These are phyloP conservation scores for Phrynocephalus guinanensis DNA, from an alignment of 2,797 vertebrate genomes.

Conservation along the genomic window DNA sequence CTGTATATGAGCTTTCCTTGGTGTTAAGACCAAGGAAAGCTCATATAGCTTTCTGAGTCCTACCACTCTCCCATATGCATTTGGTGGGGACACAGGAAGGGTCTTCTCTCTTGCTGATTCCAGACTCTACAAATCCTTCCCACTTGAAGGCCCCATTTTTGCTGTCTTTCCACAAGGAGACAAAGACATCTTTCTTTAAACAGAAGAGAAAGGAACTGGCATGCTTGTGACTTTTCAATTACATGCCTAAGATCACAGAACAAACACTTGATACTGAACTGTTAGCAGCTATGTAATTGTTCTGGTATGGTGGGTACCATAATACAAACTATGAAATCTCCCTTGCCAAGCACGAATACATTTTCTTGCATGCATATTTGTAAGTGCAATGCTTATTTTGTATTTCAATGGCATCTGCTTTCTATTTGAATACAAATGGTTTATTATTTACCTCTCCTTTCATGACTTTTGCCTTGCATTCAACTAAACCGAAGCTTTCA, in stretches of 20 bases:
- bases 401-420: constrained; percentile 35
- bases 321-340: constrained; percentile 25
- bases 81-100: no score
- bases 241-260: constrained; percentile 40
- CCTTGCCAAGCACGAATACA: constrained; percentile 35
- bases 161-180: no score
- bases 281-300: constrained; percentile 45
- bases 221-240: constrained; percentile 54
- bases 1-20: no score
- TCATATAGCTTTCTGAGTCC: no score
- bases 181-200: constrained; percentile 9
- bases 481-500: neutral
- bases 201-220: constrained; percentile 54
- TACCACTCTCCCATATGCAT: no score
- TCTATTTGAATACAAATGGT: constrained; percentile 40
- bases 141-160: no score
- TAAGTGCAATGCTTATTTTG: constrained; percentile 21
- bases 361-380: constrained; percentile 24
- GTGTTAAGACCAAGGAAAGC: no score
- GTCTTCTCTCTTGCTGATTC: no score
- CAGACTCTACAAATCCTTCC: no score
- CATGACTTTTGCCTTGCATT: constrained; percentile 42
- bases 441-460: constrained; percentile 36
- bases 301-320: constrained; percentile 36
- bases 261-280: constrained; percentile 29